A percentile compares a stretch with the other conserved stretches of the same genome.
These are phyloP conservation scores for Lithobates pipiens DNA, from an alignment of 2,797 vertebrate genomes.

Conservation along the genomic window DNA sequence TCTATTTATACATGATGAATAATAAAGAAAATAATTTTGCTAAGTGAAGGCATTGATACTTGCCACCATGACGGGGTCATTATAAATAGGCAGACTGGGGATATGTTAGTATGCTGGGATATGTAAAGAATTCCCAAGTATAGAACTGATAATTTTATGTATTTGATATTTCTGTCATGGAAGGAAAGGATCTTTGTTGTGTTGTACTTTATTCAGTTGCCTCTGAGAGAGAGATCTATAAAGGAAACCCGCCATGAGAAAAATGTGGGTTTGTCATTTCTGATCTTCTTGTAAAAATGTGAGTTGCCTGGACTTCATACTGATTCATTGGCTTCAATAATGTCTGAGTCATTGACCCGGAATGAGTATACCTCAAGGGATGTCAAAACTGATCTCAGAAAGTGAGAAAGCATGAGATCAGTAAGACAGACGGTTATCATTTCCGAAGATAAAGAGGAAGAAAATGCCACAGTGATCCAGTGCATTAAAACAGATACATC, in stretches of 20 bases:
- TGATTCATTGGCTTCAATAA: too few species aligned
- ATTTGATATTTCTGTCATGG: conserved; percentile 1
- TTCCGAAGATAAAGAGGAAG: too few species aligned
- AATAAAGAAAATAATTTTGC: background rate
- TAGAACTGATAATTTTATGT: conserved; percentile 6
- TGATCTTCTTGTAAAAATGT: too few species aligned
- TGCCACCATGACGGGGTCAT: background rate
- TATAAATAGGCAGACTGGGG: background rate
- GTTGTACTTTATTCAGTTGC: background rate
- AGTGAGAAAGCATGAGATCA: too few species aligned
- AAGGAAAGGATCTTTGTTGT: background rate
- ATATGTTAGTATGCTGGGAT: background rate
- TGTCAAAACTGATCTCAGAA: too few species aligned
- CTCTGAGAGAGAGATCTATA: background rate
- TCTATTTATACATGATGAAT: background rate
- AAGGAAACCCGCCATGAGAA: too few species aligned
- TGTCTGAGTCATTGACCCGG: too few species aligned
- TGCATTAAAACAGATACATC: too few species aligned
- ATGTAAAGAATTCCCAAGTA: background rate
- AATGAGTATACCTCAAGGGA: too few species aligned
- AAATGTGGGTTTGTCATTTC: too few species aligned
- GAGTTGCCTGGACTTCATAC: background rate
- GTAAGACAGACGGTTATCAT: too few species aligned
- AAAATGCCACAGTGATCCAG: too few species aligned
- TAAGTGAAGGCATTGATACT: background rate